phyloP scores from a whole-genome alignment of 30 jellyfish, hydroid and myxozoan genomes.

The Turritopsis rubra region DNA sequence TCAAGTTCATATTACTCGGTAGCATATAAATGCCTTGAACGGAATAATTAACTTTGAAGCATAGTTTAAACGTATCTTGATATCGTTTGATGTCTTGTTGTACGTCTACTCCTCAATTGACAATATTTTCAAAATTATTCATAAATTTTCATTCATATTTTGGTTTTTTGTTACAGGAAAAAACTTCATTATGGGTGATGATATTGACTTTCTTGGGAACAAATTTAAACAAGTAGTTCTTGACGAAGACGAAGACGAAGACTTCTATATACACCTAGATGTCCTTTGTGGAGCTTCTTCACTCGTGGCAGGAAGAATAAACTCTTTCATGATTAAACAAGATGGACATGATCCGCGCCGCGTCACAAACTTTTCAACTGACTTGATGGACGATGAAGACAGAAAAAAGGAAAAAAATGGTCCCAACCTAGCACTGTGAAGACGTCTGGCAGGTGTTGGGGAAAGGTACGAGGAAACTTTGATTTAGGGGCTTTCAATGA shows the following conservation, averaged over 20 bases:
- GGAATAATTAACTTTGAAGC: too few species aligned
- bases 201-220: not conserved
- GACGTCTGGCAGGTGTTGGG: conserved; percentile 17
- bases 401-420: conserved; percentile 18
- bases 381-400: conserved; percentile 27
- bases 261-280: conserved; percentile 28
- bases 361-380: conserved; percentile 33
- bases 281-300: conserved; percentile 3
- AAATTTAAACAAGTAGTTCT: not conserved
- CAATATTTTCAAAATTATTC: too few species aligned
- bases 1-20: too few species aligned
- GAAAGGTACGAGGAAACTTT: conserved; percentile 34
- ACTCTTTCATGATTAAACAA: conserved; percentile 21
- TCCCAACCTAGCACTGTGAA: conserved; percentile 5
- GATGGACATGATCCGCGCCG: conserved; percentile 43
- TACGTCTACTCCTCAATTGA: too few species aligned
- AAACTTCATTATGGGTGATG: not conserved
- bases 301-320: conserved; percentile 15
- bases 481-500: not conserved
- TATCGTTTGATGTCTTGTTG: too few species aligned
- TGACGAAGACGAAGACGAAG: not conserved
- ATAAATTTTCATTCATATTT: too few species aligned
- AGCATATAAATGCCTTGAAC: too few species aligned
- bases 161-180: too few species aligned
- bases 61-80: too few species aligned